Evolutionary conservation across 2,797 vertebrate genomes (phyloP).

Genomic region (Sebastes vulpes): DNA sequence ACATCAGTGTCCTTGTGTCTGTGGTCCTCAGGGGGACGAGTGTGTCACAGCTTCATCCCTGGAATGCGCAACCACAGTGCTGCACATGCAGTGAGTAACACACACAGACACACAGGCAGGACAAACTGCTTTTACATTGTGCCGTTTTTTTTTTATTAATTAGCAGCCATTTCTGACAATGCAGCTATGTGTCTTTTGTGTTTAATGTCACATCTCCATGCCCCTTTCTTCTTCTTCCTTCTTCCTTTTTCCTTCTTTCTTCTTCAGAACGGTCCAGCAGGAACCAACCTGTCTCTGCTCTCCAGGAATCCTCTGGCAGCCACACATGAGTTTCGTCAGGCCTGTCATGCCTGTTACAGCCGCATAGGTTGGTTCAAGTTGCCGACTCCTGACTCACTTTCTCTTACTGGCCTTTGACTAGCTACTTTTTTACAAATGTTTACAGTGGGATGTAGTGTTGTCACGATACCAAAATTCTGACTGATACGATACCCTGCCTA

Average conservation of each 20-base stretch:
- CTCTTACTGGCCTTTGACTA: not conserved
- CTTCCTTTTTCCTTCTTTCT: no score
- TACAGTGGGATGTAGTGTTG: not conserved
- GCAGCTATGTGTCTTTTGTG: no score
- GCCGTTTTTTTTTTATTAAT: not conserved
- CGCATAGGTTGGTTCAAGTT: constrained; percentile 89
- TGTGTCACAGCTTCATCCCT: constrained; percentile 87
- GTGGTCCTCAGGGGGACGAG: constrained; percentile 81
- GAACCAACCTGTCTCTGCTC: constrained; percentile 91
- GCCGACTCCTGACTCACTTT: not conserved
- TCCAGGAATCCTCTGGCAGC: constrained; percentile 95
- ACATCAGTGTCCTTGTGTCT: constrained; percentile 46
- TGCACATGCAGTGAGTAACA: constrained; percentile 78
- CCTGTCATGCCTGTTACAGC: constrained; percentile 96
- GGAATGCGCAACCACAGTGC: constrained; percentile 83
- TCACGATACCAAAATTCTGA: no score
- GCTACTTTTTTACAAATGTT: not conserved
- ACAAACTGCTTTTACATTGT: not conserved
- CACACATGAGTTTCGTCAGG: constrained; percentile 96
- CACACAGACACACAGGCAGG: not conserved
- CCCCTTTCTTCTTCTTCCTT: not conserved
- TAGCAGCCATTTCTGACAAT: not conserved
- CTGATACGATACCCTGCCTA: no score
- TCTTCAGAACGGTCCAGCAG: constrained; percentile 83
- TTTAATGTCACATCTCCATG: not conserved